Percentiles rank a stretch among this genome's conserved stretches.
Conservation (phyloP, 2,888 invertebrate species). For the Pasiphila rectangulata region DNA sequence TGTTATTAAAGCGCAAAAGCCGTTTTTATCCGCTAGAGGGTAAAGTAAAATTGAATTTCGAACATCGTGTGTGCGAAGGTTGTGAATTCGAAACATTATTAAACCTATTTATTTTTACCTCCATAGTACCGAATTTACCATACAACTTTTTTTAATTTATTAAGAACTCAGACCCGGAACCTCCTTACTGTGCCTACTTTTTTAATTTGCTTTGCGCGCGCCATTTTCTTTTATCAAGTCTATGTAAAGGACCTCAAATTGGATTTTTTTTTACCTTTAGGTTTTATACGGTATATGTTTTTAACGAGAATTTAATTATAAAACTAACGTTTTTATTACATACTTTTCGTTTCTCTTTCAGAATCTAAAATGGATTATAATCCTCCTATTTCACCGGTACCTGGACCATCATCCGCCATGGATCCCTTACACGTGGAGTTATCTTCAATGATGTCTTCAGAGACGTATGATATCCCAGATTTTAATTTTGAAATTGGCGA, state of each 20-base stretch:
- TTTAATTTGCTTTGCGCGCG: too few species aligned
- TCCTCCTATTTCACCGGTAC: not conserved
- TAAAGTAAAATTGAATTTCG: too few species aligned
- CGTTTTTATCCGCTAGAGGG: too few species aligned
- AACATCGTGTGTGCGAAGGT: too few species aligned
- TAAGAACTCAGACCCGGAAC: too few species aligned
- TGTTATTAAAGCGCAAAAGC: too few species aligned
- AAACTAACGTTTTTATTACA: not conserved
- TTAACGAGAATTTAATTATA: not conserved
- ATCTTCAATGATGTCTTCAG: constrained; percentile 21
- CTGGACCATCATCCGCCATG: constrained; percentile 8
- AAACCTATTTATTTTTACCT: too few species aligned
- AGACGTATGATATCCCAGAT: constrained; percentile 18
- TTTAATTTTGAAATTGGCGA: constrained; percentile 16
- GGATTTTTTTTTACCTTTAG: not conserved
- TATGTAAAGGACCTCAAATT: not conserved
- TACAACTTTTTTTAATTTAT: too few species aligned
- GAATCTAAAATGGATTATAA: not conserved
- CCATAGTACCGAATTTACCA: too few species aligned
- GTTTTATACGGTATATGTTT: not conserved
- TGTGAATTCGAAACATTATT: too few species aligned
- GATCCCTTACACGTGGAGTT: constrained; percentile 14
- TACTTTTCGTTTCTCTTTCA: not conserved
- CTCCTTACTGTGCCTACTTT: too few species aligned
- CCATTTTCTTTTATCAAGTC: not conserved